These are phyloP conservation scores for Drosophila pectinifera DNA, from an alignment of 1,140 invertebrate genomes.

Conservation along the genomic window DNA sequence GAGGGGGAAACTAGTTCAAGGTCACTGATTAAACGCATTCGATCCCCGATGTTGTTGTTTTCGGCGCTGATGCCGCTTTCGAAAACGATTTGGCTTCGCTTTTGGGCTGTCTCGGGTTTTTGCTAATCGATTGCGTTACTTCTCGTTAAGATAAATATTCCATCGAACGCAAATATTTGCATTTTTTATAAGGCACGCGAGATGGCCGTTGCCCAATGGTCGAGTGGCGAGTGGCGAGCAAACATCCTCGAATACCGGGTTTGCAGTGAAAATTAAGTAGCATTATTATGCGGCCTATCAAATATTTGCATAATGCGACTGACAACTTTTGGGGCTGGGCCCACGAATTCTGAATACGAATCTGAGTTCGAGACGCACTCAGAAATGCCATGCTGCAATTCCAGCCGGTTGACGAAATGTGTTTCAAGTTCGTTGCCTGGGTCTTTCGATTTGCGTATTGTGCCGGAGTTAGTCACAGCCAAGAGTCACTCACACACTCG, in stretches of 20 bases:
- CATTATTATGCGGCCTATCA: slow-evolving; percentile 67
- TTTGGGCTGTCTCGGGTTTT: slow-evolving; percentile 46
- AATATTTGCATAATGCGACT: slow-evolving; percentile 67
- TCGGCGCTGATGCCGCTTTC: slow-evolving; percentile 36
- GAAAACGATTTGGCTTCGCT: slow-evolving; percentile 33
- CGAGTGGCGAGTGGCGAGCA: slow-evolving; percentile 36
- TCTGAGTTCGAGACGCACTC: slow-evolving; percentile 53
- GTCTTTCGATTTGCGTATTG: slow-evolving; percentile 78
- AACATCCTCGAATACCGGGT: slow-evolving; percentile 48
- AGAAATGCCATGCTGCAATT: slow-evolving; percentile 65
- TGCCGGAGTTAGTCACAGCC: slow-evolving; percentile 69
- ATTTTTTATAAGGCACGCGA: slow-evolving; percentile 51
- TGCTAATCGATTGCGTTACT: slow-evolving; percentile 64
- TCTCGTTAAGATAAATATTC: slow-evolving; percentile 65
- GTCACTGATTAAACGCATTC: slow-evolving; percentile 72
- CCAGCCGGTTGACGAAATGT: slow-evolving; percentile 67
- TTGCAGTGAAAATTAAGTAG: slow-evolving; percentile 49
- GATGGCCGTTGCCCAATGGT: slow-evolving; percentile 52
- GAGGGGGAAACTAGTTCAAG: slow-evolving; percentile 76
- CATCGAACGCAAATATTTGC: slow-evolving; percentile 63
- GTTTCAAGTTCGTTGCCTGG: slow-evolving; percentile 79
- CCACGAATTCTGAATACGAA: slow-evolving; percentile 66
- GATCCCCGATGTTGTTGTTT: slow-evolving; percentile 28
- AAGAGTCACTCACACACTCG: slow-evolving; percentile 38
- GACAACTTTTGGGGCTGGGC: slow-evolving; percentile 36